Evolutionary conservation across 2,888 invertebrate species (phyloP).

Genomic region (Pseudococcus viburni): DNA sequence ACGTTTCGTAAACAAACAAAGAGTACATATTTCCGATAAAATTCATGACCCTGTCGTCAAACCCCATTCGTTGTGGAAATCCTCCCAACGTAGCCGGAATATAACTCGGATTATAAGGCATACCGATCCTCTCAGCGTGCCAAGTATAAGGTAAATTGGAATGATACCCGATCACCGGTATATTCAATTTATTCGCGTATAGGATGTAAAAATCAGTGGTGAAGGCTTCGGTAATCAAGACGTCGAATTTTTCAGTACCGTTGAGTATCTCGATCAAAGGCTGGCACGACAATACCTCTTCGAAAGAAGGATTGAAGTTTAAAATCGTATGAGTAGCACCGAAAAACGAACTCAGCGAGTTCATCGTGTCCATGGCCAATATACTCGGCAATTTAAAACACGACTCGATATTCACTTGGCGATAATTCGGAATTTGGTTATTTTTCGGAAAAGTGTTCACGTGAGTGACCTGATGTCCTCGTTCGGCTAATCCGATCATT

Average conservation of each 20-base stretch:
- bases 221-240: conserved; percentile 80
- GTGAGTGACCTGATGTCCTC: conserved; percentile 69
- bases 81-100: conserved; percentile 56
- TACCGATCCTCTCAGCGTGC: conserved; percentile 71
- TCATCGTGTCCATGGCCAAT: conserved; percentile 29
- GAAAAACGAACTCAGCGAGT: neutral
- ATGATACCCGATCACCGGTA: conserved; percentile 76
- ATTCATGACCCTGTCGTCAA: conserved; percentile 70
- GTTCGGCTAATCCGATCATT: conserved; percentile 68
- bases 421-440: conserved; percentile 18
- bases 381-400: conserved; percentile 38
- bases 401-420: neutral
- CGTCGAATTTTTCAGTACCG: conserved; percentile 73
- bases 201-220: conserved; percentile 81
- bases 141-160: conserved; percentile 78
- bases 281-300: conserved; percentile 32
- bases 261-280: conserved; percentile 42
- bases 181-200: conserved; percentile 77
- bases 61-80: conserved; percentile 69
- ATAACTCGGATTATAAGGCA: conserved; percentile 63
- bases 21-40: neutral
- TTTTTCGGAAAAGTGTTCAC: conserved; percentile 42
- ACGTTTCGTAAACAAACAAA: conserved; percentile 14
- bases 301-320: conserved; percentile 40
- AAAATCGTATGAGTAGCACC: neutral